Conservation (phyloP, 2,888 invertebrate genomes). For the Allolobophora icterica region DNA sequence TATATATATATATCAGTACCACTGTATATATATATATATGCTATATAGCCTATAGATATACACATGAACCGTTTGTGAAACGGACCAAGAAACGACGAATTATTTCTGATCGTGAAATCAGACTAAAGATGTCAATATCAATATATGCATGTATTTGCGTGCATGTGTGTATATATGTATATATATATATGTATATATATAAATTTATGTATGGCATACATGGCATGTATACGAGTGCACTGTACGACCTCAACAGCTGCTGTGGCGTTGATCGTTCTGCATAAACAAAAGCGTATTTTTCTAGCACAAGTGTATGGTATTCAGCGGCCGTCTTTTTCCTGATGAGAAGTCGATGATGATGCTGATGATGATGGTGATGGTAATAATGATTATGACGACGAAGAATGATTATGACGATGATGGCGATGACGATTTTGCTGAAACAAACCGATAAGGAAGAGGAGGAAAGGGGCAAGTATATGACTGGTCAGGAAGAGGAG, state of each 20-base stretch:
- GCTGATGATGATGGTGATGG: no score
- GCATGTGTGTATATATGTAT: no score
- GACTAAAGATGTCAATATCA: no score
- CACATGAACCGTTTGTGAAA: neutral
- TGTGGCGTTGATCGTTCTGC: conserved; percentile 3
- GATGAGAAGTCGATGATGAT: neutral
- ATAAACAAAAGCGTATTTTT: neutral
- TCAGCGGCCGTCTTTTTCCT: neutral
- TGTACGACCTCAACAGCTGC: conserved; percentile 8
- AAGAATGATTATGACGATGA: no score
- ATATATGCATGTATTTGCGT: no score
- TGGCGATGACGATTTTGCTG: neutral
- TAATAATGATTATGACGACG: no score
- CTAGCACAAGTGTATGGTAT: neutral
- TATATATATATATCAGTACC: no score
- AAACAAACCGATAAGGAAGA: neutral
- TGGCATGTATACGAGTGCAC: neutral
- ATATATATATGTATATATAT: no score
- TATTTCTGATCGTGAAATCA: no score
- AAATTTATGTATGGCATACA: no score
- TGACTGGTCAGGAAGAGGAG: neutral
- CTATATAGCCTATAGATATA: no score
- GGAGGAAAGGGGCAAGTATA: neutral
- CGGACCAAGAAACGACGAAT: no score
- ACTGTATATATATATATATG: neutral